phyloP scores from a whole-genome alignment of 2,797 vertebrate species.

The Chelonia mydas region DNA sequence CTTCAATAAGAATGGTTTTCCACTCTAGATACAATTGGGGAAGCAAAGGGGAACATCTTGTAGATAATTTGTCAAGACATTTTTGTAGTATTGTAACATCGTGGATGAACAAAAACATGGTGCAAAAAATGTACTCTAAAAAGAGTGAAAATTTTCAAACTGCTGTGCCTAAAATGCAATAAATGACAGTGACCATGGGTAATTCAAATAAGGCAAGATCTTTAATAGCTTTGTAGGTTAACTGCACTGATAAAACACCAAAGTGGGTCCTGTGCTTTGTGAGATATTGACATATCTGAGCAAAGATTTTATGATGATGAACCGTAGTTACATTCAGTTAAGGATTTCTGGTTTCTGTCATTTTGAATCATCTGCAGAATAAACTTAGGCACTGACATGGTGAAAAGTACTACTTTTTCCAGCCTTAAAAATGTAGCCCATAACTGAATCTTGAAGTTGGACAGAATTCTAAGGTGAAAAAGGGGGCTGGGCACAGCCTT shows the following conservation, averaged over 20 bases:
- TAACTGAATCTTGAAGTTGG: not conserved
- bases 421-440: fast-evolving
- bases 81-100: not conserved
- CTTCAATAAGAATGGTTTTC: not conserved
- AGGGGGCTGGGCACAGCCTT: not conserved
- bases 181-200: not conserved
- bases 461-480: not conserved
- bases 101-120: not conserved
- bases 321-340: not conserved
- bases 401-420: not conserved
- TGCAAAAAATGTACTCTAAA: not conserved
- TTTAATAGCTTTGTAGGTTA: not conserved
- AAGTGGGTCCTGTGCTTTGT: not conserved
- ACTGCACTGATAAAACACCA: not conserved
- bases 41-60: not conserved
- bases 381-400: not conserved
- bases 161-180: not conserved
- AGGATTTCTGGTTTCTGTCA: not conserved
- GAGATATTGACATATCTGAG: not conserved
- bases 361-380: not conserved
- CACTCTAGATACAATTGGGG: not conserved
- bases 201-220: not conserved
- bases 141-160: not conserved
- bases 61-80: not conserved
- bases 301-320: not conserved